Evolutionary conservation across 2,113 vertebrate genomes (phyloP), one percentile per base, ranked within the genome.

Genomic region (Bostrychus sinensis): DNA sequence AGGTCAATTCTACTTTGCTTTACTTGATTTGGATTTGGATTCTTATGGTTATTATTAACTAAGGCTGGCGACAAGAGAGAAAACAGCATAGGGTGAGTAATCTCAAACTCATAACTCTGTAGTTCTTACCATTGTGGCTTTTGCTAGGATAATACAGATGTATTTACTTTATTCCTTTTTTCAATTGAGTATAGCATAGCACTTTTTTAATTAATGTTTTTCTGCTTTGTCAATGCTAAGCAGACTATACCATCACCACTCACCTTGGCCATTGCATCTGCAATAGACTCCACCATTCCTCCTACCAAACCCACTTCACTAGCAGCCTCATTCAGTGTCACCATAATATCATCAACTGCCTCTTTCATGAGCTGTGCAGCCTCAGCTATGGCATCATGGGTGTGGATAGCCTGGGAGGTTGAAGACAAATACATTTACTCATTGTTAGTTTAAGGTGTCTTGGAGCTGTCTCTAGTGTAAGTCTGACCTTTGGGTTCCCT

Each of bases 221-320:
- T n/a, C n/a, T n/a, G n/a, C n/a, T n/a, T n/a, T n/a, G n/a, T n/a
- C n/a, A n/a, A n/a, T n/a, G n/a, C 30, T 32, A 3, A 32, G 30
- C 10, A 39, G 6, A 13, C 2, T 16, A 46, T n/a, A n/a, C n/a
- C n/a, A n/a, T n/a, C 42, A 32, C 30, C 6, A 43, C 94, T 88
- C 59, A 99, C 96, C 93, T 95, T 94, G 88, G 92, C 96, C 94
- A 99, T 95, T 56, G 96, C 94, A 38, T 98, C 96, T 39, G 97
- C 94, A 0, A 99, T 97, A 0, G 95, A 94, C 3, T 98, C 96
- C 43, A 99, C 96, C 97, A 99, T 98, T 34, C 97, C 96, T 32
- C 96, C 96, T 43, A 98, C 97, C 94, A 98, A 92, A n/a, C 97
- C 97, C 22, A 96, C 96, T 80, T 99, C 97, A 11, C 96, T 98